A percentile compares a stretch with the other conserved stretches of the same genome.
These are phyloP conservation scores for Plutomurus gul DNA, from an alignment of 1,140 invertebrate genomes.

Conservation along the genomic window DNA sequence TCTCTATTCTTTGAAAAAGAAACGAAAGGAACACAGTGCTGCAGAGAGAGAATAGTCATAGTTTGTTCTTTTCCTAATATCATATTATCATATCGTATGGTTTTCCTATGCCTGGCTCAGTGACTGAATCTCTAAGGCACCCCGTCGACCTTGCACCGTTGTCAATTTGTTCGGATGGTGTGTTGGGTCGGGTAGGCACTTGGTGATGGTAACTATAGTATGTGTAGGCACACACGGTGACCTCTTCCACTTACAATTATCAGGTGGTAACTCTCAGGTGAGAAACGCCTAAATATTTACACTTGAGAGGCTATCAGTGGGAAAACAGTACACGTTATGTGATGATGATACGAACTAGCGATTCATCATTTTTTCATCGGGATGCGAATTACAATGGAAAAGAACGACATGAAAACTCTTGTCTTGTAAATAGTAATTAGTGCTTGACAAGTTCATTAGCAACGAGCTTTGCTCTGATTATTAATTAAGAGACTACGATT, in stretches of 20 bases:
- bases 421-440: neutral
- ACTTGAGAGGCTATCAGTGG: too few species aligned
- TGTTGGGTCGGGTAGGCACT: neutral
- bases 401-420: too few species aligned
- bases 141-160: slow-evolving; percentile 23
- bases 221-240: too few species aligned
- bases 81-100: neutral
- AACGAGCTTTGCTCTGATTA: neutral
- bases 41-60: too few species aligned
- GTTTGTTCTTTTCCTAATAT: neutral
- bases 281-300: slow-evolving; percentile 24
- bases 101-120: neutral
- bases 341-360: too few species aligned
- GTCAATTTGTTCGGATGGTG: slow-evolving; percentile 7
- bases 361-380: neutral
- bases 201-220: too few species aligned
- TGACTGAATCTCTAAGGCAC: slow-evolving; percentile 23
- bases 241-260: slow-evolving; percentile 25
- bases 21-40: too few species aligned
- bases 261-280: neutral
- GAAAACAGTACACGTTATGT: too few species aligned
- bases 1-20: neutral
- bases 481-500: neutral
- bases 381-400: too few species aligned
- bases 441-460: slow-evolving; percentile 20